Conservation (phyloP, 2,797 vertebrate genomes). For the Rhabdophis nuchalis region DNA sequence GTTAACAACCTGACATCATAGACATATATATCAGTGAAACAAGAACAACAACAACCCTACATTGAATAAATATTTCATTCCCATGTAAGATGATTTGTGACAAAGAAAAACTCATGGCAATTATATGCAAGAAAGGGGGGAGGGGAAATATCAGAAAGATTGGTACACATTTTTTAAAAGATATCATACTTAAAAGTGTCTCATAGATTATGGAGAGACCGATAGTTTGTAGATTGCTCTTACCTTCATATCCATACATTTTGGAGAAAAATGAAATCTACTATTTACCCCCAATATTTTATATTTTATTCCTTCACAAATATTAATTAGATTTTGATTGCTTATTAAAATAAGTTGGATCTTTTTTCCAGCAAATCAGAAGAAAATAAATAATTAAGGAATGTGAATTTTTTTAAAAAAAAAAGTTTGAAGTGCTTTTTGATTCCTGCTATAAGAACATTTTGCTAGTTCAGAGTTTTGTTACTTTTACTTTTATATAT, state of each 20-base stretch:
- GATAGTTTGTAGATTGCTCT: not conserved
- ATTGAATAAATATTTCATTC: not conserved
- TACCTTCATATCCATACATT: not conserved
- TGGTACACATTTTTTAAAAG: not conserved
- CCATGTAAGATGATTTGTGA: not conserved
- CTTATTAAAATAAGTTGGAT: not conserved
- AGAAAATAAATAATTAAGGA: not conserved
- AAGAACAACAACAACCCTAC: too few species aligned
- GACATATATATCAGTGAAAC: not conserved
- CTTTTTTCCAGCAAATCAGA: not conserved
- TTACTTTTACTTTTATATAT: not conserved
- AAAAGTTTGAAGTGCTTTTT: not conserved
- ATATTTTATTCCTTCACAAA: not conserved
- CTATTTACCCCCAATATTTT: not conserved
- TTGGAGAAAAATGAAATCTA: not conserved
- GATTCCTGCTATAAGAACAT: not conserved
- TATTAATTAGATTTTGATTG: not conserved
- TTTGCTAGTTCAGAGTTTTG: not conserved
- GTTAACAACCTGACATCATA: conserved; percentile 45
- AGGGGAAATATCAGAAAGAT: not conserved
- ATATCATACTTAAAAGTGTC: not conserved
- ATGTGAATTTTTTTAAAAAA: not conserved
- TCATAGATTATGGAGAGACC: not conserved
- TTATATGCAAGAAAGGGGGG: not conserved
- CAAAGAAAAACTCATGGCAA: not conserved